Percentiles rank a stretch among this genome's conserved stretches.
Conservation (phyloP, 2,113 vertebrate species). For the Leptocoma aspasia region DNA sequence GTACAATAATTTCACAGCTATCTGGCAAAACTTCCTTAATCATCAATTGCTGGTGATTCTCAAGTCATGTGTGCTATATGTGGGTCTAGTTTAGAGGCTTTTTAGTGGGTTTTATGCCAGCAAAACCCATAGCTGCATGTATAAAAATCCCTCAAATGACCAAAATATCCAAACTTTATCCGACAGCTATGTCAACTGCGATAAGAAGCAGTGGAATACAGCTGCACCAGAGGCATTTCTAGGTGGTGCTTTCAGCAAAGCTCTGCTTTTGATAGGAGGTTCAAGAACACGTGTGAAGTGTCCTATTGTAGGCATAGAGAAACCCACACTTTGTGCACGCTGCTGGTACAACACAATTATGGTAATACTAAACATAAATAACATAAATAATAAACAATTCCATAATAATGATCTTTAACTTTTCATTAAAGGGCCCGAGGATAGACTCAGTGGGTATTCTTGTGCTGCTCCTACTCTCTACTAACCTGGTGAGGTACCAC, state of each 20-base stretch:
- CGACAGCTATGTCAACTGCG: background rate
- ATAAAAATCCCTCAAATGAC: background rate
- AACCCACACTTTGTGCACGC: background rate
- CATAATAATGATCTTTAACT: background rate
- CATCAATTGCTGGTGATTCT: background rate
- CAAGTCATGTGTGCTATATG: background rate
- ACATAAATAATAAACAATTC: background rate
- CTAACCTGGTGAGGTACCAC: background rate
- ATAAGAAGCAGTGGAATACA: background rate
- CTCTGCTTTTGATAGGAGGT: background rate
- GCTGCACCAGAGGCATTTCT: background rate
- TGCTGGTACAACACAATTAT: background rate
- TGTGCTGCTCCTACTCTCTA: background rate
- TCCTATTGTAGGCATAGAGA: background rate
- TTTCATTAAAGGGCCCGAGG: background rate
- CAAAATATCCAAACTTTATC: background rate
- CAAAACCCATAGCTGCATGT: background rate
- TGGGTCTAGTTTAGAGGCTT: background rate
- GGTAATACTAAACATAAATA: background rate
- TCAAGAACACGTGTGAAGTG: background rate
- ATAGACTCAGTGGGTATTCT: background rate
- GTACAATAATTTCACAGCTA: background rate
- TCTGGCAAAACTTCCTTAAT: background rate
- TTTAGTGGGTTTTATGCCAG: background rate
- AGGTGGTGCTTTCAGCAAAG: background rate